A percentile compares a stretch with the other conserved stretches of the same genome.
These are phyloP conservation scores for Drosophila recens DNA, from an alignment of 2,888 invertebrate species.

Conservation along the genomic window DNA sequence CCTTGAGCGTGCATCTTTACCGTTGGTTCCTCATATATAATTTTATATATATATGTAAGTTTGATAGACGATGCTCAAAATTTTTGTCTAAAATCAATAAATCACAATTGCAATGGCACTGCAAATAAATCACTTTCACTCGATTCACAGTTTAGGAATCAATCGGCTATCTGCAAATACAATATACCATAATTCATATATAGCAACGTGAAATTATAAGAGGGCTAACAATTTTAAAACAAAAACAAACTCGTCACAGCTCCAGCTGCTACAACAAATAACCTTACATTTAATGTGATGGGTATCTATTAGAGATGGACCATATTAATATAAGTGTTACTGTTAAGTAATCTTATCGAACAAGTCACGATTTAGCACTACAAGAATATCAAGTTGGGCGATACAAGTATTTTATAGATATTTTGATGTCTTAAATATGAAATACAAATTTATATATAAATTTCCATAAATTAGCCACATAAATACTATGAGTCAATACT, in stretches of 20 bases:
- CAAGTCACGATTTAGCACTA: conserved; percentile 4
- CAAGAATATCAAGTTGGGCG: not conserved
- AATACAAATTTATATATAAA: no score
- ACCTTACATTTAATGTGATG: conserved; percentile 39
- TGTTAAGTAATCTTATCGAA: not conserved
- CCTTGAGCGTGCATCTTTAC: conserved; percentile 74
- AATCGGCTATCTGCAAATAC: conserved; percentile 16
- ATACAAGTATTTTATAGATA: conserved; percentile 2
- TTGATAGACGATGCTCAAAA: conserved; percentile 34
- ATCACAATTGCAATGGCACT: conserved; percentile 30
- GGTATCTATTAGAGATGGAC: conserved; percentile 41
- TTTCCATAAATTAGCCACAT: not conserved
- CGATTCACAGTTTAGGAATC: conserved; percentile 17
- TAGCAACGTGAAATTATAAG: conserved; percentile 14
- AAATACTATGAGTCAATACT: not conserved
- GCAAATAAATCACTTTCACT: conserved; percentile 17
- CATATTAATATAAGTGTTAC: conserved; percentile 18
- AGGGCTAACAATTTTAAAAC: conserved; percentile 16
- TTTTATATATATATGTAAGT: conserved; percentile 20
- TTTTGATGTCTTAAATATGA: not conserved
- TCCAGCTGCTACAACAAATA: conserved; percentile 42
- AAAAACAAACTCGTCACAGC: conserved; percentile 36
- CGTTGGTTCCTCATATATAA: conserved; percentile 60
- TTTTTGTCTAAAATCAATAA: conserved; percentile 70
- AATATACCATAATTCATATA: conserved; percentile 23